Base-by-base conservation (phyloP, 2,113 vertebrate species). In the Hemibagrus wyckioides region DNA sequence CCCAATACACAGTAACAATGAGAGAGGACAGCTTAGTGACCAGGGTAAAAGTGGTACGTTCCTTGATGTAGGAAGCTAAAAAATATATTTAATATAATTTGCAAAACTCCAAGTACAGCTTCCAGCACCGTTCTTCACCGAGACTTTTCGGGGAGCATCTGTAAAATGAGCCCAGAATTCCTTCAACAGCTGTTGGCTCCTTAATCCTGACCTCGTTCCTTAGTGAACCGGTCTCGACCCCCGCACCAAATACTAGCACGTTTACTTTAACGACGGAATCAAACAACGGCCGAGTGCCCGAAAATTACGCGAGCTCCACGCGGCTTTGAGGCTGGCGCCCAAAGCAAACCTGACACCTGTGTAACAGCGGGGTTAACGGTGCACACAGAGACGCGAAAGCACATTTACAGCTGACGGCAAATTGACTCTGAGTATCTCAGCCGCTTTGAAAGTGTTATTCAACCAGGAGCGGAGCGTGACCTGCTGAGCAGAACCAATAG, bases 311-410 rank as follows among this genome's bases (percentile, higher is more conserved):
- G 33, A 39, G 67, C n/a, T 82, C 77, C 61, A 11, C 10, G 39
- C 67, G 30, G 36, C 61, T 82, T 63, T 56, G 67, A 79, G 48
- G 39, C 79, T 77, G 48, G 77, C 33, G 77, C 67, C 89, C 86
- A 86, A 86, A 88, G 41, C 84, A 73, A 90, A 90, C 89, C 69
- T 14, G 83, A 77, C 86, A 73, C 19, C 61, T 11, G 13, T 3
- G 59, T 83, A 59, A 83, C 57, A 88, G 41, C 61, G 39, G 82
- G 73, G 48, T 84, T 56, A 79, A 80, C 28, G 50, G 36, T 65
- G 52, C 86, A 84, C 86, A 17, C 61, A 0, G 44, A 56, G 73
- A 84, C 61, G 59, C 11, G 57, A 77, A 67, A 39, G 39, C 71
- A 30, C 86, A 80, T 84, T 84, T 88, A 75, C 71, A 73, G 33